Percentiles rank a stretch among this genome's conserved stretches.
Conservation (phyloP, 2,797 vertebrate genomes). For the Tiaroga cobitis region DNA sequence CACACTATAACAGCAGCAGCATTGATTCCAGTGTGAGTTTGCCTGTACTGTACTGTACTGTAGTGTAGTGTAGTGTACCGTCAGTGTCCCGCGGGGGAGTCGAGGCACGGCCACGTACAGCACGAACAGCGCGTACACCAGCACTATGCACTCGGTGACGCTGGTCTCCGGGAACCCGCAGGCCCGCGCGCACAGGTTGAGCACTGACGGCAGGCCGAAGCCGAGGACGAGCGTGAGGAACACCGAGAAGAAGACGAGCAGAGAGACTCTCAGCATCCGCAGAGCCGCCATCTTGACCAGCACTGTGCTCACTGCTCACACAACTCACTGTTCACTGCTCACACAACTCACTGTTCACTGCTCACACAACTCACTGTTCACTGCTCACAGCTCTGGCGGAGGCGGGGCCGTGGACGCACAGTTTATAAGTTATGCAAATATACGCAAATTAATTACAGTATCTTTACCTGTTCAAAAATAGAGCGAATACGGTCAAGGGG, state of each 20-base stretch:
- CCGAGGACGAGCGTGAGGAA: constrained; percentile 75
- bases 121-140: constrained; percentile 76
- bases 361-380: neutral
- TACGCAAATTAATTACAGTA: neutral
- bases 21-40: neutral
- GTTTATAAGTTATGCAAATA: neutral
- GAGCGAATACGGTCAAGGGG: neutral
- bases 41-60: no score
- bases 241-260: constrained; percentile 74
- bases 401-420: neutral
- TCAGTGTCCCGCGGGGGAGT: constrained; percentile 76
- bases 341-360: no score
- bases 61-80: constrained; percentile 67
- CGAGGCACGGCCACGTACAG: constrained; percentile 76
- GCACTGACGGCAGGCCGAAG: constrained; percentile 75
- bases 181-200: constrained; percentile 66
- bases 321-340: no score
- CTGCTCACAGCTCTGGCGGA: neutral
- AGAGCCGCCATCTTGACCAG: constrained; percentile 74
- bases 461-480: neutral
- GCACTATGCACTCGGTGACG: constrained; percentile 78
- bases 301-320: no score
- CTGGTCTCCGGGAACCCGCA: constrained; percentile 76
- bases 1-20: neutral
- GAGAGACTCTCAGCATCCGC: constrained; percentile 53